A percentile compares a stretch with the other conserved stretches of the same genome.
Evolutionary conservation across 1,140 invertebrate species (phyloP).

Genomic region (Drosophila nannoptera): DNA sequence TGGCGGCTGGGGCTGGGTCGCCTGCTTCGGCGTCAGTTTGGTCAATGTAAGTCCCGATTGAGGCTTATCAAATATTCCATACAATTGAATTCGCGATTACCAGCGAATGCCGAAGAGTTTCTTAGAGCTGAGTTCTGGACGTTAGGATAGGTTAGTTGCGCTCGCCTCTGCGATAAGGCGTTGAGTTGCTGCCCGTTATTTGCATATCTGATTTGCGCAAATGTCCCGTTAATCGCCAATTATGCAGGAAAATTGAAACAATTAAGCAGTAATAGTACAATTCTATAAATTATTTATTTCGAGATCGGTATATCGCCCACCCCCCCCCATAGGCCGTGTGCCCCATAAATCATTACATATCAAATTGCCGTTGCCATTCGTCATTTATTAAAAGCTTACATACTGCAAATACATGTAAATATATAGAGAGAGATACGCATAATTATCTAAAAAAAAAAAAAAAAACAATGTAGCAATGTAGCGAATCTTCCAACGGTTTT

Average conservation of each 20-base stretch:
- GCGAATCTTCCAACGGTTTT: neutral
- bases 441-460: neutral
- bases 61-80: neutral
- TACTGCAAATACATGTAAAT: no score
- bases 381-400: no score
- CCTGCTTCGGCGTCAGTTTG: constrained; percentile 87
- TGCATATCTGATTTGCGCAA: neutral
- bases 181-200: no score
- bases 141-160: neutral
- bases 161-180: neutral
- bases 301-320: no score
- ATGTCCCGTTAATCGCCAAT: neutral
- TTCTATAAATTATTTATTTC: neutral
- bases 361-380: no score
- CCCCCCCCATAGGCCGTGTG: no score
- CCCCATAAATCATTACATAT: no score
- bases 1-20: constrained; percentile 89
- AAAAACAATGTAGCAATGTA: no score
- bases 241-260: neutral
- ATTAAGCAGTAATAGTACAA: neutral
- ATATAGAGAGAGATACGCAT: no score
- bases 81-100: no score
- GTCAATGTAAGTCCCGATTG: constrained; percentile 84
- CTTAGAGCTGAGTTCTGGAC: no score
- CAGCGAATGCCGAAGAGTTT: no score